Evolutionary conservation across 2,888 invertebrate species (phyloP).

Genomic region (Parasteatoda lunata): DNA sequence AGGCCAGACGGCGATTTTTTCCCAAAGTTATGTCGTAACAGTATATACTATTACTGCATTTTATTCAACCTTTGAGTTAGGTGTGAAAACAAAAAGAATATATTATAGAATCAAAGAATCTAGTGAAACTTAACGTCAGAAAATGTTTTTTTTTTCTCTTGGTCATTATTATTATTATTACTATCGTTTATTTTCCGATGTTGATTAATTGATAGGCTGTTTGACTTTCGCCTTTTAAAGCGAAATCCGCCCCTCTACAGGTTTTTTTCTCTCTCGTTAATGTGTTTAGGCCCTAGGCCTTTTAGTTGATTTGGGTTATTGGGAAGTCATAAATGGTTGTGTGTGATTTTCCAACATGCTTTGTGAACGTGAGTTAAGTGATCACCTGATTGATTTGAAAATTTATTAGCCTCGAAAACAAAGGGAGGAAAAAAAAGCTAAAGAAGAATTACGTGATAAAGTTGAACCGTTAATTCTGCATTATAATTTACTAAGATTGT

Average conservation of each 20-base stretch:
- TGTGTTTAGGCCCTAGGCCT: background rate
- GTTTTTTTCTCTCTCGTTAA: background rate
- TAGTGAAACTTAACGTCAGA: no score
- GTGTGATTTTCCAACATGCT: constrained; percentile 10
- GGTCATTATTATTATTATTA: constrained; percentile 4
- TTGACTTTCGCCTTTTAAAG: constrained; percentile 24
- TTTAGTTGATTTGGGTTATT: constrained; percentile 31
- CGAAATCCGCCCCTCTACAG: constrained; percentile 2
- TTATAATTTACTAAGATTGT: no score
- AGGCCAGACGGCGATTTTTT: constrained; percentile 46
- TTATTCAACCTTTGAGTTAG: background rate
- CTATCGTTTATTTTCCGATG: background rate
- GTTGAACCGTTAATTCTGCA: no score
- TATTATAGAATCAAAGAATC: background rate
- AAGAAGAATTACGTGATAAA: no score
- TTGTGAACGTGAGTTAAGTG: background rate
- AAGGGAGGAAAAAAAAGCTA: no score
- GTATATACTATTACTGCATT: constrained; percentile 19
- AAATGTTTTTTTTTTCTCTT: no score
- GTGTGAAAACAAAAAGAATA: background rate
- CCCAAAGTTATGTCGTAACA: constrained; percentile 38
- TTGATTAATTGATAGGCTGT: constrained; percentile 36
- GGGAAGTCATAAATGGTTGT: constrained; percentile 5
- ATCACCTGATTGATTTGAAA: background rate
- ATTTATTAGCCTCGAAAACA: background rate